Evolutionary conservation across 2,113 vertebrate species (phyloP).

Genomic region (Amblyopsis rosae): DNA sequence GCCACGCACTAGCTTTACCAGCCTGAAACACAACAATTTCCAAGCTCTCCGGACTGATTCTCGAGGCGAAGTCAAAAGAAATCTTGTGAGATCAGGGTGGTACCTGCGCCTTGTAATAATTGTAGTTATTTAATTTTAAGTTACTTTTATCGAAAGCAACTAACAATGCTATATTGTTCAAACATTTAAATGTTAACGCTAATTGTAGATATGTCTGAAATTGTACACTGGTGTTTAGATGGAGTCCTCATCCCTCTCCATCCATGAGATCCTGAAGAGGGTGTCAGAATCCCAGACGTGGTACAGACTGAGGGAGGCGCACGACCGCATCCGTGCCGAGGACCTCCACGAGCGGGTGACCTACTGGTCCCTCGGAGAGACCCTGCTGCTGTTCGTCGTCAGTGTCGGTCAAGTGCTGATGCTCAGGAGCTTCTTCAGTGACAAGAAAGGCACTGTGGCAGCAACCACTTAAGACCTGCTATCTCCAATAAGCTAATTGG

Average conservation of each 20-base stretch:
- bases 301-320: conserved; percentile 84
- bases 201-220: not conserved
- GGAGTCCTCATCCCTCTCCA: conserved; percentile 86
- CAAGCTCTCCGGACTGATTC: no score
- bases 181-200: no score
- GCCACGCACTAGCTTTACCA: no score
- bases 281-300: conserved; percentile 85
- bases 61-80: no score
- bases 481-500: not conserved
- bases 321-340: conserved; percentile 84
- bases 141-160: no score
- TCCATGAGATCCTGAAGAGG: conserved; percentile 85
- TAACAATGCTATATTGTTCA: no score
- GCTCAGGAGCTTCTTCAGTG: conserved; percentile 88
- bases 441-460: conserved; percentile 69
- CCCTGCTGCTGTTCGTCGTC: conserved; percentile 82
- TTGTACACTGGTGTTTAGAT: conserved; percentile 67
- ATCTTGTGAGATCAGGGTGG: no score
- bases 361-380: conserved; percentile 86
- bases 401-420: conserved; percentile 86
- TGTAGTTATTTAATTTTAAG: no score
- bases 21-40: no score
- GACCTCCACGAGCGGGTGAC: conserved; percentile 80
- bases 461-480: conserved; percentile 67
- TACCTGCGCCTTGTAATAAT: no score